Conservation (phyloP, 2,888 invertebrate genomes). For the Arrhopalites spinosus region DNA sequence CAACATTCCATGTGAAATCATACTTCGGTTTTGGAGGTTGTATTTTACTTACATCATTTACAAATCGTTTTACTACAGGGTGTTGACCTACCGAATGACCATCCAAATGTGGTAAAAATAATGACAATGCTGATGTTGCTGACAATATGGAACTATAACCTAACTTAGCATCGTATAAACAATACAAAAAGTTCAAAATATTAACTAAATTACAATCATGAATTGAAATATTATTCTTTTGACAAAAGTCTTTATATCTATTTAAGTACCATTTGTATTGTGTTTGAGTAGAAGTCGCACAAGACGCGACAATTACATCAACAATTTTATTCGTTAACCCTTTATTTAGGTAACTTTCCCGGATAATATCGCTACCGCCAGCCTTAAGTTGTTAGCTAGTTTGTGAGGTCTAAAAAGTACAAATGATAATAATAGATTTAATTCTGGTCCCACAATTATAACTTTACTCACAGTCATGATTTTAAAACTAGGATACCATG, state of each 20-base stretch:
- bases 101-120: slow-evolving; percentile 11
- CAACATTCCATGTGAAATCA: slow-evolving; percentile 25
- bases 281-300: neutral
- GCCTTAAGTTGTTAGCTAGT: neutral
- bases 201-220: slow-evolving; percentile 2
- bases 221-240: neutral
- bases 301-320: slow-evolving; percentile 1
- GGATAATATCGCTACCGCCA: neutral
- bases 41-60: slow-evolving; percentile 27
- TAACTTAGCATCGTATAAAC: neutral
- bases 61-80: slow-evolving; percentile 16
- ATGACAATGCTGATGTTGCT: slow-evolving; percentile 27
- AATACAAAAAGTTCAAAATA: slow-evolving; percentile 10
- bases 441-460: neutral
- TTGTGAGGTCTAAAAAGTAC: neutral
- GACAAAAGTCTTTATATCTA: slow-evolving; percentile 4
- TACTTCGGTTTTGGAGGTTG: slow-evolving; percentile 26
- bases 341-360: neutral
- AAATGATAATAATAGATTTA: neutral
- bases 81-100: slow-evolving; percentile 18
- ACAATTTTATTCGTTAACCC: neutral
- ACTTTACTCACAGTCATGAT: neutral
- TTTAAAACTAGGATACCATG: neutral
- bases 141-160: slow-evolving; percentile 26
- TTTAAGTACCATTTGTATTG: slow-evolving; percentile 12